phyloP scores from a whole-genome alignment of 30 jellyfish, hydroid and myxozoan species.

The Morbakka virulenta region DNA sequence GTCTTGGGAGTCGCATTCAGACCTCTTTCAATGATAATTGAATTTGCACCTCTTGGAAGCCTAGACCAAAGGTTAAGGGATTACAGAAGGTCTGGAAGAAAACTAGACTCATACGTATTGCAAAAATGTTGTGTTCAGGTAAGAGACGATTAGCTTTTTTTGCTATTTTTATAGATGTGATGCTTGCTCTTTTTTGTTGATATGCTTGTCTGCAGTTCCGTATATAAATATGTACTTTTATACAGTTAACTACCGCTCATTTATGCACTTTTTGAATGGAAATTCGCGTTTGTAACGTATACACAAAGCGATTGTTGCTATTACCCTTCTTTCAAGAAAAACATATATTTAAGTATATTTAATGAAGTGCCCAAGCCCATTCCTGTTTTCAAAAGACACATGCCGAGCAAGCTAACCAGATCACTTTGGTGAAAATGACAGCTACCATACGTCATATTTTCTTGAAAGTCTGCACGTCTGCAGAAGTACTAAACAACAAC shows the following conservation, averaged over 20 bases:
- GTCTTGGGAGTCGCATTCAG: conserved; percentile 72
- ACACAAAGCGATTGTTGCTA: too few species aligned
- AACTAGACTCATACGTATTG: conserved; percentile 54
- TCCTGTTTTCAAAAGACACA: too few species aligned
- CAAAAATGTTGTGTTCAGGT: conserved; percentile 74
- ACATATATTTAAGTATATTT: too few species aligned
- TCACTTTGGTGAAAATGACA: too few species aligned
- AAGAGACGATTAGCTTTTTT: neutral
- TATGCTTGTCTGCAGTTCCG: neutral
- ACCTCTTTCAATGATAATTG: conserved; percentile 76
- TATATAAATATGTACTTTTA: neutral
- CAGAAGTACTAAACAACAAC: too few species aligned
- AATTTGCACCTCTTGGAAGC: conserved; percentile 92
- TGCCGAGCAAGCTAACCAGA: too few species aligned
- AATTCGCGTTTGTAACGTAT: too few species aligned
- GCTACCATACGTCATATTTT: too few species aligned
- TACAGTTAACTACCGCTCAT: neutral
- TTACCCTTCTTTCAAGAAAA: too few species aligned
- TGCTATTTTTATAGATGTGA: neutral
- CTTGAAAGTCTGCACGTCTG: too few species aligned
- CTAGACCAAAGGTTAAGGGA: conserved; percentile 37
- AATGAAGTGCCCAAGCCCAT: too few species aligned
- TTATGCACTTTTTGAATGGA: neutral
- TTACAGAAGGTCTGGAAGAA: conserved; percentile 69
- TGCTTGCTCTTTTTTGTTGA: neutral